phyloP scores from a whole-genome alignment of 2,888 invertebrate genomes.

The Archips crataeganus region DNA sequence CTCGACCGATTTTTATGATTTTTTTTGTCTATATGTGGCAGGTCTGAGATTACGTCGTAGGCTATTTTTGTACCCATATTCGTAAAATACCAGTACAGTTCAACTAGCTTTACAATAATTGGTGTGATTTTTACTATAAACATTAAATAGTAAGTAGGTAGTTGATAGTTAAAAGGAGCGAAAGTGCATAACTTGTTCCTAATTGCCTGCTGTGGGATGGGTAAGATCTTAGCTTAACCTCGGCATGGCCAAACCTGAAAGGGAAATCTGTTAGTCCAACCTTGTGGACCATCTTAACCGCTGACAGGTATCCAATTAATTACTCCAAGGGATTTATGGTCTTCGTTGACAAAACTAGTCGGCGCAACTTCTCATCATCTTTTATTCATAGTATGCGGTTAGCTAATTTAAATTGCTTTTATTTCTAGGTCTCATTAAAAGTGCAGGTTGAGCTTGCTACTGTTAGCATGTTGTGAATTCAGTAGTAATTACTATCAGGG shows the following conservation, averaged over 20 bases:
- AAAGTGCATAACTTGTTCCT: slow-evolving; percentile 41
- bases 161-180: slow-evolving; percentile 27
- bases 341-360: slow-evolving; percentile 5
- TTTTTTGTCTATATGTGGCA: too few relatives aligned
- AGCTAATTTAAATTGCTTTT: slow-evolving; percentile 20
- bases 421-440: slow-evolving; percentile 17
- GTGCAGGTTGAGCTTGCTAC: slow-evolving; percentile 17
- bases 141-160: background rate
- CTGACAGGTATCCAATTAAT: slow-evolving; percentile 48
- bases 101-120: slow-evolving; percentile 1
- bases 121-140: background rate
- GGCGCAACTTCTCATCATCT: slow-evolving; percentile 15
- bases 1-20: too few relatives aligned
- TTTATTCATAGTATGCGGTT: slow-evolving; percentile 20
- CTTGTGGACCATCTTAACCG: slow-evolving; percentile 48
- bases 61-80: too few relatives aligned
- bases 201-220: slow-evolving; percentile 34
- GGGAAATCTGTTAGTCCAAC: slow-evolving; percentile 53
- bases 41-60: too few relatives aligned
- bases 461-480: slow-evolving; percentile 18
- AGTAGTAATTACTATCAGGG: slow-evolving; percentile 5
- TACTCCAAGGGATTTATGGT: slow-evolving; percentile 27
- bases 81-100: background rate
- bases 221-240: slow-evolving; percentile 39
- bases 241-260: slow-evolving; percentile 50